Evolutionary conservation across 2,797 vertebrate species (phyloP), one percentile per base, ranked within the genome.

Genomic region (Tinamus major): DNA sequence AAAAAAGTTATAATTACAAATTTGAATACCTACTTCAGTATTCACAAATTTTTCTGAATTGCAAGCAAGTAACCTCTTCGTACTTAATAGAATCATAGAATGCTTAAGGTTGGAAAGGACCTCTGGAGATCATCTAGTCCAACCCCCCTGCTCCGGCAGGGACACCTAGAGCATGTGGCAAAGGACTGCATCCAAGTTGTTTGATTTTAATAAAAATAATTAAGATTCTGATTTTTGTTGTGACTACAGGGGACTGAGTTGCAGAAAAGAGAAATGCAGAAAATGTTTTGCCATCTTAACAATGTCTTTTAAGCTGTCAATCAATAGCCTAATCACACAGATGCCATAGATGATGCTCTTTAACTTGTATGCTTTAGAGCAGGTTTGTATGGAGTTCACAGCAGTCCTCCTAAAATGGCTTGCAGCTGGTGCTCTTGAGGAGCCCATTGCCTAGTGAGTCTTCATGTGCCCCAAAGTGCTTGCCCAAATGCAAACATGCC

Each of bases 11-110:
- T 62, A 62, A 20, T 29, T 65, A 79, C 11, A 81, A 4, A 3
- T 89, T 75, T 88, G 44, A 89, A 64, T 61, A 65, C 19, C 5
- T 76, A n/a, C 53, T 79, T 42, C 21, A 35, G 3, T 61, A 46
- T 88, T 89, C 61, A 65, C 75, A 84, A 9, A 9, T 84, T 85
- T 92, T 24, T 68, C 79, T 62, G 51, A 95, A 58, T 70, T 67
- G 77, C 79, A 76, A 59, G 74, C 5, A 19, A 55, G 4, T 37
- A 46, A 81, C 37, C 6, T 80, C 31, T 85, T 39, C 6, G 6
- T 56, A 56, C 8, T 76, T 35, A 35, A 35, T 35, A 35, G 35
- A 35, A 35, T 35, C 35, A 35, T 35, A 35, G 35, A 35, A 35
- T 35, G 35, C 35, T 35, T 35, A 35, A 35, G 35, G 35, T 35